Evolutionary conservation across 2,113 vertebrate species (phyloP).

Genomic region (Alligator sinensis): DNA sequence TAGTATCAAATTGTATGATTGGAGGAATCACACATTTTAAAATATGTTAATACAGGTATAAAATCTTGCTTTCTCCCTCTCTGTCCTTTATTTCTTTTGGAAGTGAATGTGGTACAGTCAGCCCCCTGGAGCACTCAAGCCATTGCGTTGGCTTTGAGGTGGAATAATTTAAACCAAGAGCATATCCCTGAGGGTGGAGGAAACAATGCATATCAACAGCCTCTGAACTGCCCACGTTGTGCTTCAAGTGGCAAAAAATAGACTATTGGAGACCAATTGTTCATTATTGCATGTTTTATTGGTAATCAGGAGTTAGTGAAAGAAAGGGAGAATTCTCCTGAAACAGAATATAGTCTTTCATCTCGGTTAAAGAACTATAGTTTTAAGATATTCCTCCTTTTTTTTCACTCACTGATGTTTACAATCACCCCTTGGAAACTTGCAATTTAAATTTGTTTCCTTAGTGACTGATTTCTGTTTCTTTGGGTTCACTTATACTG

Average conservation of each 20-base stretch:
- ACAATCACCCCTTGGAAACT: background rate
- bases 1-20: background rate
- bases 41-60: background rate
- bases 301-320: conserved; percentile 9
- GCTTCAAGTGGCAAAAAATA: background rate
- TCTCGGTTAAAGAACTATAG: background rate
- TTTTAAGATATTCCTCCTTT: background rate
- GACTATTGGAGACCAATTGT: background rate
- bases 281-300: background rate
- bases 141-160: background rate
- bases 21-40: background rate
- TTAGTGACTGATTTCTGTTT: background rate
- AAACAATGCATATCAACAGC: background rate
- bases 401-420: background rate
- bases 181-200: background rate
- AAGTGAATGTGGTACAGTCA: background rate
- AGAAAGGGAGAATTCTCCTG: background rate
- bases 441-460: background rate
- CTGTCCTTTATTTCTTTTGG: background rate
- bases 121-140: background rate
- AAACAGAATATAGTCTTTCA: background rate
- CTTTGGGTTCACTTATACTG: background rate
- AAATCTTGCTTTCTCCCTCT: background rate
- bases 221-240: background rate
- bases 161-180: conserved; percentile 17